Base-by-base conservation (phyloP, 1,140 invertebrate species). In the Orchestia grillus region DNA sequence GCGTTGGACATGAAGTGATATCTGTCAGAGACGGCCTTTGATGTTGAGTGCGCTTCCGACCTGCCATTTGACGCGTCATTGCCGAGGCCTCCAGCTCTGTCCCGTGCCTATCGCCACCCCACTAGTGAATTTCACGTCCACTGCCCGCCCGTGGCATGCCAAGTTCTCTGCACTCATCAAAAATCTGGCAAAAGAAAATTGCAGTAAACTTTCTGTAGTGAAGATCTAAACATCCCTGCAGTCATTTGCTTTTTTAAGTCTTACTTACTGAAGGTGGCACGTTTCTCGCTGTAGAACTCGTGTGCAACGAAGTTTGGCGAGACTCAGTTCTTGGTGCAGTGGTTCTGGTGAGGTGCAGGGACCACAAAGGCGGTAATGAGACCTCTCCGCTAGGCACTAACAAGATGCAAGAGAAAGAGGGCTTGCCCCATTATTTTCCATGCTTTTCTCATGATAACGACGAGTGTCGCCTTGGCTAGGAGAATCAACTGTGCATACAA, bases 1-100 rank as follows among this genome's bases (percentile, higher is more conserved):
- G 92, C 36, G 44, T 47, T 44, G 36, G 92, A 94, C 92, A 45
- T 94, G 92, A 94, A 94, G 92, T 94, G 92, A 94, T 44, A 94
- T 47, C 92, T 45, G 92, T n/a, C 92, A 45, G 23, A 44, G 44
- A 94, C 40, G 92, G 41, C 40, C 92, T 47, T 90, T 94, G 92
- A 94, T 44, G 92, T 94, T 94, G 92, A 94, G 43, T 45, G 92
- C 41, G 92, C 92, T 44, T 94, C 92, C 44, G 43, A 94, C 88
- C 88, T 44, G 88, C 43, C 88, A 94, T 45, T 94, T 44, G 44
- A 94, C 41, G 92, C 44, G 92, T 94, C 92, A 94, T 94, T 94
- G 92, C 44, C 36, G 44, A 44, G 11, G 43, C 88, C 88, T 90
- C 15, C 43, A 90, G 88, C 88, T 90, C 88, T 41, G 41, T 90